These are phyloP conservation scores for Drosophila paucipuncta DNA, from an alignment of 2,888 invertebrate species.

Conservation along the genomic window DNA sequence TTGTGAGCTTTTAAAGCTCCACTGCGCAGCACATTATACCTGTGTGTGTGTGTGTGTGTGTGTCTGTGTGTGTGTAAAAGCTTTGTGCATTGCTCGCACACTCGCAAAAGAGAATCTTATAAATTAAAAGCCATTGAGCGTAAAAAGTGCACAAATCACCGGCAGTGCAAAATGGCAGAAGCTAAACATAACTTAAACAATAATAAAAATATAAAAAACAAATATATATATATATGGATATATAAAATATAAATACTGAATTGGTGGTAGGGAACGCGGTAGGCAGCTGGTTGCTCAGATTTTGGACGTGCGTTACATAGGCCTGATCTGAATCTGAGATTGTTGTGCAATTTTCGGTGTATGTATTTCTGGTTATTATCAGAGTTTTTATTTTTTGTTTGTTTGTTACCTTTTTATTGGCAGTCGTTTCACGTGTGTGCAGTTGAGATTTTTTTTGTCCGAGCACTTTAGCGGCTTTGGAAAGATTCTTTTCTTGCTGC, in stretches of 20 bases:
- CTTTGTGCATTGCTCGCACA: conserved; percentile 23
- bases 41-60: background rate
- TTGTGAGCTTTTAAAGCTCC: conserved; percentile 20
- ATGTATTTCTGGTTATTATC: background rate
- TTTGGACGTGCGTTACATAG: conserved; percentile 35
- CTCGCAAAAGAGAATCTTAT: conserved; percentile 33
- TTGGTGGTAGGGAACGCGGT: conserved; percentile 16
- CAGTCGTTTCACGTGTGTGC: conserved; percentile 85
- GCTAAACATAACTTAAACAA: conserved; percentile 38
- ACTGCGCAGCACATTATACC: background rate
- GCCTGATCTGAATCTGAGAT: conserved; percentile 39
- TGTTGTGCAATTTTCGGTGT: conserved; percentile 36
- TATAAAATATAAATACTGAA: conserved; percentile 1
- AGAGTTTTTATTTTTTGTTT: conserved; percentile 18
- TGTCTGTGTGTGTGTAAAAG: conserved; percentile 16
- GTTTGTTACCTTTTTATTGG: conserved; percentile 85
- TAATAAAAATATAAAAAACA: conserved; percentile 20
- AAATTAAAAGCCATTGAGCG: conserved; percentile 48
- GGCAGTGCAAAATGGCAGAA: conserved; percentile 51
- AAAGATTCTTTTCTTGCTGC: conserved; percentile 86
- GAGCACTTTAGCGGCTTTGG: conserved; percentile 87
- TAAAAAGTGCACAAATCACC: conserved; percentile 47
- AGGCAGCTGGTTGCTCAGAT: conserved; percentile 20
- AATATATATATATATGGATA: conserved; percentile 8
- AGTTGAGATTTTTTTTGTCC: conserved; percentile 86